Evolutionary conservation across 2,797 vertebrate genomes (phyloP), one percentile per base, ranked within the genome.

Genomic region (Sebastes nivosus): DNA sequence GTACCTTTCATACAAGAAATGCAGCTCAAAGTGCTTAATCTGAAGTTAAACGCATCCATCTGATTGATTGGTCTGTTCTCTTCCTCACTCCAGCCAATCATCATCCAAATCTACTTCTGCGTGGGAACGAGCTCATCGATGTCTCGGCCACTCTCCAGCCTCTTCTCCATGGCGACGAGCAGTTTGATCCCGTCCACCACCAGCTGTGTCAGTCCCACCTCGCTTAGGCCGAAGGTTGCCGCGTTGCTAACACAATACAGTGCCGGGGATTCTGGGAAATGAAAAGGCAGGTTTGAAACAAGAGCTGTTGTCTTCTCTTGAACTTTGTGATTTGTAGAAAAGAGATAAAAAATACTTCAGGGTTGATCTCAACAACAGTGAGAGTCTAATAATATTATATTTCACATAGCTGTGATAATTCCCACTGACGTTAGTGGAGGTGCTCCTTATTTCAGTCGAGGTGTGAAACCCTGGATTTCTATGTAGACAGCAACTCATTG

Each of bases 151-250:
- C 8, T 67, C 71, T 94, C 82, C 83, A 96, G 91, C 72, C 83
- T 89, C 85, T 86, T 95, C 85, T 96, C 95, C 91, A 96, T 96
- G 71, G 82, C 42, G 18, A 95, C 71, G 4, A 96, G 92, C 61
- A 96, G 93, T 57, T 95, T 95, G 74, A 95, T 93, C 1, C 93
- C 95, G 4, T 96, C 95, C 72, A 95, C 93, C 73, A 95, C 90
- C 60, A 95, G 77, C 93, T 96, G 95, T 1, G 90, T 88, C 60
- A 95, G 84, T 6, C 27, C 82, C 34, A 95, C 95, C 73, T 96
- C 94, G 4, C 67, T 93, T 36, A 80, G 66, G 34, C 95, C 95
- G 3, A 96, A 94, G 58, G 93, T 95, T 6, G 76, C 84, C 11
- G 29, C 50, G 22, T 95, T 96, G 80, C 87, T 93, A 67, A 94